Evolutionary conservation across 2,888 invertebrate genomes (phyloP).

Genomic region (Auanema freiburgensis): DNA sequence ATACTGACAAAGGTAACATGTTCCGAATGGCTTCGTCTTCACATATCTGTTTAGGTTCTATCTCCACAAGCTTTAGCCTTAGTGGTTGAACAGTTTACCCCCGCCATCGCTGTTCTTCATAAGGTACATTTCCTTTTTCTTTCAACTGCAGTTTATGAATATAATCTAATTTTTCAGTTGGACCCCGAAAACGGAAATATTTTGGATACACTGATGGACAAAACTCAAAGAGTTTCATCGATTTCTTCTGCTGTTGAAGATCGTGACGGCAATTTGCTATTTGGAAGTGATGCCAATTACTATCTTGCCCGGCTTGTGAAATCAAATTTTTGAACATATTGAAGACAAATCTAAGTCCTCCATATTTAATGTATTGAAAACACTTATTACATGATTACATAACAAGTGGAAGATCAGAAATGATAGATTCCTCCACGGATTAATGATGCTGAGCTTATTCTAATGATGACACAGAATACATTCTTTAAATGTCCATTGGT

Average conservation of each 20-base stretch:
- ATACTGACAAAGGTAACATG: constrained; percentile 31
- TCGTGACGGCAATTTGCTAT: constrained; percentile 30
- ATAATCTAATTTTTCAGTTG: constrained; percentile 6
- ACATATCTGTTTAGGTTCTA: constrained; percentile 15
- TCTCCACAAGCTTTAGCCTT: constrained; percentile 26
- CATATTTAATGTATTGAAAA: too few species aligned
- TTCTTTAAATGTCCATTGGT: too few species aligned
- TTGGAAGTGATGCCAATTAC: constrained; percentile 42
- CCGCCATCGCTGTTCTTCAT: constrained; percentile 27
- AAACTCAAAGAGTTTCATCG: constrained; percentile 23
- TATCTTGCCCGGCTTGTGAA: constrained; percentile 27
- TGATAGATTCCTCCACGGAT: too few species aligned
- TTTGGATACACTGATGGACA: constrained; percentile 34
- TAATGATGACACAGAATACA: too few species aligned
- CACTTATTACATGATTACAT: too few species aligned
- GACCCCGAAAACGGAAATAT: constrained; percentile 34
- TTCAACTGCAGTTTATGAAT: neutral
- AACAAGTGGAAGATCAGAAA: too few species aligned
- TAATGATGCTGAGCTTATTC: too few species aligned
- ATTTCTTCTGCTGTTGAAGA: constrained; percentile 42
- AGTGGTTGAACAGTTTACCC: constrained; percentile 21
- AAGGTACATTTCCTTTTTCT: constrained; percentile 24
- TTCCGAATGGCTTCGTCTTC: neutral
- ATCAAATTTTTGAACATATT: too few species aligned
- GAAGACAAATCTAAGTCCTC: too few species aligned